phyloP scores from a whole-genome alignment of 2,888 invertebrate genomes.

The Candidula unifasciata region DNA sequence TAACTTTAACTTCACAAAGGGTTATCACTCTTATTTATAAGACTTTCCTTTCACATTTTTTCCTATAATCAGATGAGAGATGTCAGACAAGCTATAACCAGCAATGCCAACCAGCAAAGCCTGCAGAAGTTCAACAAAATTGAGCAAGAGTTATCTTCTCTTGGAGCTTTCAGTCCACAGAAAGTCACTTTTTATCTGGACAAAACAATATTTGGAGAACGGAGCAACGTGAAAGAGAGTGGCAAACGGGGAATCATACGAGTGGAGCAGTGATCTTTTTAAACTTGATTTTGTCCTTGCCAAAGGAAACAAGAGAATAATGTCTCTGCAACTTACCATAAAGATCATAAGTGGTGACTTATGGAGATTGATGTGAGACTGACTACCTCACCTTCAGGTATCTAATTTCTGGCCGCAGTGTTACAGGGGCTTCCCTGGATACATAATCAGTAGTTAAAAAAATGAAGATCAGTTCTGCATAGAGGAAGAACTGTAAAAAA shows the following conservation, averaged over 20 bases:
- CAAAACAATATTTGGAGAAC: conserved; percentile 33
- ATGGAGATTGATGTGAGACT: too few species aligned
- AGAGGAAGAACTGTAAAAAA: too few species aligned
- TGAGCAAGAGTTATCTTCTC: conserved; percentile 17
- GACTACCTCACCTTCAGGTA: too few species aligned
- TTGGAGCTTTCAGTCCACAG: conserved; percentile 30
- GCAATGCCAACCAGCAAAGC: background rate
- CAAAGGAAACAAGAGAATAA: too few species aligned
- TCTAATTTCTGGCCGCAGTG: too few species aligned
- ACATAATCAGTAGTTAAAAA: too few species aligned
- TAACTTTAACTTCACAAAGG: too few species aligned
- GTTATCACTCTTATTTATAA: background rate
- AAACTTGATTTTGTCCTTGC: too few species aligned
- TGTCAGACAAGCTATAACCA: background rate
- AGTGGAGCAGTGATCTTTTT: background rate
- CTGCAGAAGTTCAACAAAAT: background rate
- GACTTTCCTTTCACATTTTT: background rate
- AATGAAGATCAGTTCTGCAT: too few species aligned
- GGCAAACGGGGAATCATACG: conserved; percentile 21
- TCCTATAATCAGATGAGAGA: conserved; percentile 4
- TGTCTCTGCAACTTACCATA: too few species aligned
- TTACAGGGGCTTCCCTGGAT: too few species aligned
- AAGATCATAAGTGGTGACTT: too few species aligned
- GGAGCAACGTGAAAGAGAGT: background rate
- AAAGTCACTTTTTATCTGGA: conserved; percentile 20